Evolutionary conservation across 2,797 vertebrate genomes (phyloP).

Genomic region (Eospalax fontanierii): DNA sequence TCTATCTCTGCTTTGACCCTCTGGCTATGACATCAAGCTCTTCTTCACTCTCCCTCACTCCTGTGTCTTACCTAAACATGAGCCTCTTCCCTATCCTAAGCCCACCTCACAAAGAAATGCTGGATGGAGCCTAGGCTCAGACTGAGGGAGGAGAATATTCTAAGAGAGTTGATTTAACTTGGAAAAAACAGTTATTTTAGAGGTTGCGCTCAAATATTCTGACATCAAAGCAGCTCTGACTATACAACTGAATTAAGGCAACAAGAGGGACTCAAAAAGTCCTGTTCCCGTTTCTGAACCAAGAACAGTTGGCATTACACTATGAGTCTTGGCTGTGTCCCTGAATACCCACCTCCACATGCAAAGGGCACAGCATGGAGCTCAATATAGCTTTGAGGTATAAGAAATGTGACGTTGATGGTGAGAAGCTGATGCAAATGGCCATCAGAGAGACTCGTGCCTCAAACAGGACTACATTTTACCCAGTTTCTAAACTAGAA

Average conservation of each 20-base stretch:
- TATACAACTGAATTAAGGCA: neutral
- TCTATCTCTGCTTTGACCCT: neutral
- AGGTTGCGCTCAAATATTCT: neutral
- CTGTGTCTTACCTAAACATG: neutral
- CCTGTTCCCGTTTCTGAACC: neutral
- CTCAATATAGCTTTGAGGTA: neutral
- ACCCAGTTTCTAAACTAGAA: conserved; percentile 45
- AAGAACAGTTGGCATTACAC: neutral
- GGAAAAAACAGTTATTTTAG: conserved; percentile 26
- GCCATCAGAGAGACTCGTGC: neutral
- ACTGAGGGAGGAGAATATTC: neutral
- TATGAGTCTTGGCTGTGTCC: neutral
- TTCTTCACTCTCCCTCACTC: neutral
- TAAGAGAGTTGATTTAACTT: neutral
- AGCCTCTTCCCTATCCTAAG: neutral
- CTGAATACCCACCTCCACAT: neutral
- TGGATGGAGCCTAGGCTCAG: neutral
- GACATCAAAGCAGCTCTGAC: neutral
- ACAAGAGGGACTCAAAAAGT: neutral
- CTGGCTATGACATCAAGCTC: neutral
- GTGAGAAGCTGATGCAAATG: neutral
- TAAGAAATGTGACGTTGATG: neutral
- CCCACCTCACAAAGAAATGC: neutral
- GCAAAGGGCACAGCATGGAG: neutral
- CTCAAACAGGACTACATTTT: neutral